Base-by-base conservation (phyloP, 2,113 vertebrate species). In the Alces alces region DNA sequence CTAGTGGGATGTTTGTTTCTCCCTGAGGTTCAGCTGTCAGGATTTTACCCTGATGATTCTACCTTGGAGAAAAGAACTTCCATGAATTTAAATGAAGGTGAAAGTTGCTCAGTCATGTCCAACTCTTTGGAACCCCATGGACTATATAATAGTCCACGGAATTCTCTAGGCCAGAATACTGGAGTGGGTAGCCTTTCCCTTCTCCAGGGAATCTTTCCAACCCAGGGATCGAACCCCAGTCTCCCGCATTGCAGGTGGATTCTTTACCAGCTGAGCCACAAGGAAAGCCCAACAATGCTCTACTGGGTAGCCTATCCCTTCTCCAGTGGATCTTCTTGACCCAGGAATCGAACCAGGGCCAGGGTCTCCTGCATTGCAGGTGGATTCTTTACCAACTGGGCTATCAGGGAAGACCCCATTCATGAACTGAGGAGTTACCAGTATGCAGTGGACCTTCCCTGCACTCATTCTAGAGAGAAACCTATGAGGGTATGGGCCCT, bases 401-500 rank as follows among this genome's bases (percentile, higher is more conserved):
- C 66, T 25, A 73, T 73, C 36, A 73, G 19, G 10, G 19, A 73
- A 39, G 66, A 21, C 66, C n/a, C 66, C 66, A 50, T 73, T 36
- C 66, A 39, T 9, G 12, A 25, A 16, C 5, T 50, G 73, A 64
- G 23, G 30, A n/a, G 70, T 70, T 94, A n/a, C 83, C 19, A 27
- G 2, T 23, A 21, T 52, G 12, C 6, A 30, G 17, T 13, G 25
- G 52, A 21, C 28, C 73, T 52, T 30, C 27, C 4, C 70, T 6
- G 28, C n/a, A 28, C 60, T 82, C 16, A 36, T 28, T 39, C 79
- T 21, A 47, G 21, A 88, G 25, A 87, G 64, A 57, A 43, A 0
- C 25, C 58, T 64, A n/a, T 0, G 14, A 58, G 45, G 28, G 0
- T 57, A 1, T 13, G 23, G 10, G 12, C 10, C 30, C 2, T 64